phyloP scores from a whole-genome alignment of 2,888 invertebrate species.

The Harpalus rubripes region DNA sequence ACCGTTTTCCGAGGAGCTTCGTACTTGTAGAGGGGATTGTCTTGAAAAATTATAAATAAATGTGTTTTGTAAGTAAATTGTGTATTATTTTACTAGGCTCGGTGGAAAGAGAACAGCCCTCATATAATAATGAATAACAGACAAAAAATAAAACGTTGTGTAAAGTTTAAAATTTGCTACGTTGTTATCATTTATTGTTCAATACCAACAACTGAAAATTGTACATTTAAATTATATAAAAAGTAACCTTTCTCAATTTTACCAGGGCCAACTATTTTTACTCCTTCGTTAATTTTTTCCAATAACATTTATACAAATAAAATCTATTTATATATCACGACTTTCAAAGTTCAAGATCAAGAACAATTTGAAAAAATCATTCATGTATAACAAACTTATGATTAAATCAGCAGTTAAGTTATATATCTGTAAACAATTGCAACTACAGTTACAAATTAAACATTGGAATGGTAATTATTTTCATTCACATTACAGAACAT shows the following conservation, averaged over 20 bases:
- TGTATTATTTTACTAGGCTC: no score
- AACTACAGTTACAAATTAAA: not conserved
- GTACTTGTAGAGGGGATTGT: no score
- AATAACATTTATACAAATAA: not conserved
- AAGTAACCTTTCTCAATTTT: not conserved
- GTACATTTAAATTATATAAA: conserved; percentile 1
- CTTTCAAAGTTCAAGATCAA: conserved; percentile 37
- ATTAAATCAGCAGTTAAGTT: not conserved
- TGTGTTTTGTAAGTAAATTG: no score
- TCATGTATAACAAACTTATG: not conserved
- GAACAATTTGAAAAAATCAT: not conserved
- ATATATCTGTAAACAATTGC: not conserved
- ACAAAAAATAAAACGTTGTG: no score
- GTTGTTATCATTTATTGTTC: not conserved
- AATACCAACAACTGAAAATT: not conserved
- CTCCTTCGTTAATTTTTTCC: not conserved
- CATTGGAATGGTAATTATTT: not conserved
- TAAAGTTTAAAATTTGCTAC: no score
- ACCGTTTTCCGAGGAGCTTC: no score
- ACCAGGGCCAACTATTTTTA: not conserved
- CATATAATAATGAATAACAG: no score
- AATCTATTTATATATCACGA: conserved; percentile 14
- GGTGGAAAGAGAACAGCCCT: no score
- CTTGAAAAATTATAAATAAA: no score
- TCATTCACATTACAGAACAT: conserved; percentile 8